Percentiles rank a stretch among this genome's conserved stretches.
phyloP scores from a whole-genome alignment of 2,113 vertebrate genomes.

The Tragulus kanchil region DNA sequence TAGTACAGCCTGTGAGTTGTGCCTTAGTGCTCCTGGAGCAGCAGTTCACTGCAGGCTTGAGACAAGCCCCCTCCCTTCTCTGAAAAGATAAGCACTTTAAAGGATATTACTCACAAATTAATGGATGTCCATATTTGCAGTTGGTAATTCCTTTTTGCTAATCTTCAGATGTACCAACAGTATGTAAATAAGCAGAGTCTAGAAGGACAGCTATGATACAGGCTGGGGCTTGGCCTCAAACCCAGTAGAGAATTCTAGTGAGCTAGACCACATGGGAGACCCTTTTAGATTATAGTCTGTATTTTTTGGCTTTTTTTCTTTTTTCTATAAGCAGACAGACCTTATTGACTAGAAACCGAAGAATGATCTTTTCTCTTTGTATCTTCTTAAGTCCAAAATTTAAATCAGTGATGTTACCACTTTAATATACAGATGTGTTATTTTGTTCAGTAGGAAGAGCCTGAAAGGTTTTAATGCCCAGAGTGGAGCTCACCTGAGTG shows the following conservation, averaged over 20 bases:
- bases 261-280: not conserved
- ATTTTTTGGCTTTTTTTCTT: not conserved
- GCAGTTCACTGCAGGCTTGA: not conserved
- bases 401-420: not conserved
- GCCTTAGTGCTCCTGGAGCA: not conserved
- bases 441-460: not conserved
- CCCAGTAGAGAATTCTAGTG: slow-evolving; percentile 4
- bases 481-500: not conserved
- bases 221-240: not conserved
- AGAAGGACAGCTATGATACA: not conserved
- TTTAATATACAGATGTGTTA: not conserved
- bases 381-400: not conserved
- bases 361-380: not conserved
- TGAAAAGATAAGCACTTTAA: not conserved
- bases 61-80: not conserved
- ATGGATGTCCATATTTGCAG: slow-evolving; percentile 16
- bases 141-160: slow-evolving; percentile 48
- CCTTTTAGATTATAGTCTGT: not conserved
- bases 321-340: not conserved
- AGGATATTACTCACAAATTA: not conserved
- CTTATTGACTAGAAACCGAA: not conserved
- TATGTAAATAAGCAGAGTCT: not conserved
- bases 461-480: not conserved
- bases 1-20: not conserved
- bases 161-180: slow-evolving; percentile 30